Evolutionary conservation across 2,113 vertebrate species (phyloP).

Genomic region (Calyptomena viridis): DNA sequence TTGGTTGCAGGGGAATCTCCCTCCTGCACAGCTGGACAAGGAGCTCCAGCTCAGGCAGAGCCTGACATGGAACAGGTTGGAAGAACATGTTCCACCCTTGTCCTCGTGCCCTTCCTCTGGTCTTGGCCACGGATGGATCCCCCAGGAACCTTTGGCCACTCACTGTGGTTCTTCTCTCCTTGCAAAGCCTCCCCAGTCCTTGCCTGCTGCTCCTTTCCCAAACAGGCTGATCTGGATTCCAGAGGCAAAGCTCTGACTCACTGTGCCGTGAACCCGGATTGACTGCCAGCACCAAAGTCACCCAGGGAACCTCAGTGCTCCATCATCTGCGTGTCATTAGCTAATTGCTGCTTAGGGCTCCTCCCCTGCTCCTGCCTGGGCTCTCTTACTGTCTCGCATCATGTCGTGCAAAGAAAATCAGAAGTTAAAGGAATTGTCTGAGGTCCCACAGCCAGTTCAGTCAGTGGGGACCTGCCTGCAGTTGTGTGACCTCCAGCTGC

Average conservation of each 20-base stretch:
- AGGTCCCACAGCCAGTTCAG: background rate
- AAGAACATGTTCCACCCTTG: background rate
- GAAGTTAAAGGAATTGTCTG: background rate
- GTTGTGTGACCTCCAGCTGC: background rate
- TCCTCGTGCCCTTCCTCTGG: background rate
- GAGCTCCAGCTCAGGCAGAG: background rate
- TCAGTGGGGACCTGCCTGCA: background rate
- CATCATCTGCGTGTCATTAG: background rate
- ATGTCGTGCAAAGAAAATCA: background rate
- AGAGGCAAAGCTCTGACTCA: background rate
- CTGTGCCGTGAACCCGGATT: background rate
- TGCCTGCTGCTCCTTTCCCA: background rate
- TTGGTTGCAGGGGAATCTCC: background rate
- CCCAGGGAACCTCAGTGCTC: background rate
- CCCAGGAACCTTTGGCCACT: background rate
- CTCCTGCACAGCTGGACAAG: accelerated
- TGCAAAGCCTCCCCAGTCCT: background rate
- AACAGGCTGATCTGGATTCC: background rate
- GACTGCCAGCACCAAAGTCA: background rate
- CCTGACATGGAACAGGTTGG: background rate
- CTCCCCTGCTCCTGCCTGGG: background rate
- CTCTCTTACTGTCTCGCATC: background rate
- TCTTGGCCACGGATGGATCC: background rate
- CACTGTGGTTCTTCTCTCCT: background rate
- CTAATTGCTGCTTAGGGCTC: background rate